Evolutionary conservation across 2,797 vertebrate genomes (phyloP).

Genomic region (Astyanax mexicanus): DNA sequence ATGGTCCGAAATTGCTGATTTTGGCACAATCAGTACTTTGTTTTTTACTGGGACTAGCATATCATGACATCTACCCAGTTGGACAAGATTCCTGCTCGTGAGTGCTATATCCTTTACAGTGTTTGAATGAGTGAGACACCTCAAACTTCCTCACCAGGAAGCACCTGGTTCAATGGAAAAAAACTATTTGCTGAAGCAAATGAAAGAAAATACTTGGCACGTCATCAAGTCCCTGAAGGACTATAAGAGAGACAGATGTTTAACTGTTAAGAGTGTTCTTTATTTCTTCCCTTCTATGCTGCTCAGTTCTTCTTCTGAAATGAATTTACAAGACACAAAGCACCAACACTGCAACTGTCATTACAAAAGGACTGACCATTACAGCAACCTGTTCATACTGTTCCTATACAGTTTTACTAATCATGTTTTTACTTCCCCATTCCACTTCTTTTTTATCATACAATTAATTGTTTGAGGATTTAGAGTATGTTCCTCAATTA

Average conservation of each 20-base stretch:
- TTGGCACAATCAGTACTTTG: not conserved
- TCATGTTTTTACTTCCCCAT: no score
- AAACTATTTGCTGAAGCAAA: constrained; percentile 4
- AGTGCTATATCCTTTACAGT: not conserved
- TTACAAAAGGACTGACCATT: not conserved
- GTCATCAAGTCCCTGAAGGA: not conserved
- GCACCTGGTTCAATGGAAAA: constrained; percentile 53
- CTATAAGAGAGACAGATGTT: not conserved
- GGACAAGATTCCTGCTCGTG: constrained; percentile 22
- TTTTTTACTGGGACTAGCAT: not conserved
- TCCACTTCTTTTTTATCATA: no score
- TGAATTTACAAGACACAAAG: no score
- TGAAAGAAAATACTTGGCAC: not conserved
- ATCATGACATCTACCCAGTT: not conserved
- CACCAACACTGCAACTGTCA: not conserved
- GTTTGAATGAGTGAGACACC: constrained; percentile 30
- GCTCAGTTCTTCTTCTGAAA: no score
- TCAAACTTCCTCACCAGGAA: constrained; percentile 50
- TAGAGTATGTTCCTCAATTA: not conserved
- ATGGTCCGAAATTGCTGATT: constrained; percentile 4
- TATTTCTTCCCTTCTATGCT: not conserved
- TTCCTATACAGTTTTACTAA: not conserved
- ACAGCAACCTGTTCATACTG: not conserved
- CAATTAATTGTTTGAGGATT: no score
- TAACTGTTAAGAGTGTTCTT: not conserved